Evolutionary conservation across 1,140 invertebrate genomes (phyloP).

Genomic region (Brachionus angularis): DNA sequence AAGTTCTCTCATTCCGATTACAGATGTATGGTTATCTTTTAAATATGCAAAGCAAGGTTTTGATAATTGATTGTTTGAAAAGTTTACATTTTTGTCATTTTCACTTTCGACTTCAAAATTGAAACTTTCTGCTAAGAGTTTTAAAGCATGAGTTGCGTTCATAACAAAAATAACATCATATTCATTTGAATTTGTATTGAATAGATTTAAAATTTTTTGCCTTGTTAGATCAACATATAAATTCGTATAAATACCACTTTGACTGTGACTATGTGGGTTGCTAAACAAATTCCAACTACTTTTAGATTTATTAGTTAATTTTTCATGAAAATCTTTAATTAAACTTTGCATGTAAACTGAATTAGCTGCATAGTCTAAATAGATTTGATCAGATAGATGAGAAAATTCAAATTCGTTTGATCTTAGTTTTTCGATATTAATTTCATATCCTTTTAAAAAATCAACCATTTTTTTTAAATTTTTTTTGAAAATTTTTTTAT

Average conservation of each 20-base stretch:
- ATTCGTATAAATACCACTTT: conserved; percentile 68
- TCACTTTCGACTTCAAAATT: conserved; percentile 58
- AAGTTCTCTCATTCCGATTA: conserved; percentile 77
- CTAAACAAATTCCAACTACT: conserved; percentile 64
- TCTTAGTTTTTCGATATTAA: conserved; percentile 43
- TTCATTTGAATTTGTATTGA: conserved; percentile 72
- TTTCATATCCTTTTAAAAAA: not conserved
- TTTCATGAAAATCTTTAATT: conserved; percentile 66
- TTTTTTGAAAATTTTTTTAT: not conserved
- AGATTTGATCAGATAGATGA: conserved; percentile 61
- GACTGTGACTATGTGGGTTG: conserved; percentile 76
- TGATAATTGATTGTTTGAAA: no score
- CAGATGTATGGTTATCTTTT: conserved; percentile 88
- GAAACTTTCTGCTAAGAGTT: conserved; percentile 78
- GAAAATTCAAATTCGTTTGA: conserved; percentile 38
- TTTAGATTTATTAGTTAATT: conserved; percentile 61
- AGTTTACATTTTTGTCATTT: not conserved
- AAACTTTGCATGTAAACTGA: conserved; percentile 74
- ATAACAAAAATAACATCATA: conserved; percentile 86
- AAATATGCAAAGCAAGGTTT: conserved; percentile 66
- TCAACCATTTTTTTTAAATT: not conserved
- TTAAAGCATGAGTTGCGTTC: conserved; percentile 76
- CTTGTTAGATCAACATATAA: conserved; percentile 76
- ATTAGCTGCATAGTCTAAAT: conserved; percentile 84
- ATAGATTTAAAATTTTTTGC: conserved; percentile 73